Conservation (phyloP, 2,797 vertebrate species). For the Microctenopoma lineatum region DNA sequence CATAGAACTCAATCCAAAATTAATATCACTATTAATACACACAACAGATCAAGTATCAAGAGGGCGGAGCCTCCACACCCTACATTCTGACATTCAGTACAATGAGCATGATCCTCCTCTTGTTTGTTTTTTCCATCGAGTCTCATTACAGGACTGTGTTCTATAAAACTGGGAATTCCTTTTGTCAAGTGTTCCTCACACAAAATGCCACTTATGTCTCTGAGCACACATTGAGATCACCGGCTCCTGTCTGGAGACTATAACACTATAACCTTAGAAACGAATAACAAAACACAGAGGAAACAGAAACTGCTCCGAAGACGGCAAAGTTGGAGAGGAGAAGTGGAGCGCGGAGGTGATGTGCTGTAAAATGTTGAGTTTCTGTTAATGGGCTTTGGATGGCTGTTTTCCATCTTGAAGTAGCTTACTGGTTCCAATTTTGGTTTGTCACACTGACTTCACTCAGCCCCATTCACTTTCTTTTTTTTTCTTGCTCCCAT, state of each 20-base stretch:
- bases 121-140: slow-evolving; percentile 52
- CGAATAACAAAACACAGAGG: slow-evolving; percentile 46
- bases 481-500: slow-evolving; percentile 16
- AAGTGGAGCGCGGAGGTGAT: slow-evolving; percentile 20
- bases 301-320: slow-evolving; percentile 18
- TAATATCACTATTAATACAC: slow-evolving; percentile 58
- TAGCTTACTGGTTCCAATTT: slow-evolving; percentile 44
- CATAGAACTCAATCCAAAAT: slow-evolving; percentile 53
- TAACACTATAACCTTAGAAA: slow-evolving; percentile 41
- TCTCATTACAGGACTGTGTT: slow-evolving; percentile 41
- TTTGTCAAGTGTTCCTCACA: slow-evolving; percentile 42
- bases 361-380: slow-evolving; percentile 53
- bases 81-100: slow-evolving; percentile 30
- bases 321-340: slow-evolving; percentile 18
- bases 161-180: slow-evolving; percentile 38
- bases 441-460: slow-evolving; percentile 56
- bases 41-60: slow-evolving; percentile 41
- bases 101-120: slow-evolving; percentile 31
- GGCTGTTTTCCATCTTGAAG: slow-evolving; percentile 49
- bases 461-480: slow-evolving; percentile 17
- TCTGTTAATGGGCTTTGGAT: slow-evolving; percentile 44
- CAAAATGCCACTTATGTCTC: slow-evolving; percentile 42
- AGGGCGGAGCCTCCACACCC: slow-evolving; percentile 48
- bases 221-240: slow-evolving; percentile 39
- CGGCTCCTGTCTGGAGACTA: slow-evolving; percentile 26